Conservation (phyloP, 2,888 invertebrate species). For the Cheilosia scutellata region DNA sequence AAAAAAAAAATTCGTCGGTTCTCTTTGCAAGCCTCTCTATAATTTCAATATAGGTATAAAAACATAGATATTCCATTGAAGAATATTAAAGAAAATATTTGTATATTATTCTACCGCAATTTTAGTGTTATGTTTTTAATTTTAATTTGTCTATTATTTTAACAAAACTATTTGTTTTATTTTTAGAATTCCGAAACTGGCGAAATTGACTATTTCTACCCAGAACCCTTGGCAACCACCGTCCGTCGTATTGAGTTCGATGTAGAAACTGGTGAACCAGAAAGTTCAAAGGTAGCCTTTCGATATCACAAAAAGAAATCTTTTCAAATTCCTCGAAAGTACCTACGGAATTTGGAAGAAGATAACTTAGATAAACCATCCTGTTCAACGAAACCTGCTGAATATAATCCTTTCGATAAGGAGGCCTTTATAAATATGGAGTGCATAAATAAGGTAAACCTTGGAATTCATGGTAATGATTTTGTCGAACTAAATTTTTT, state of each 20-base stretch:
- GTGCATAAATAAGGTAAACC: conserved; percentile 80
- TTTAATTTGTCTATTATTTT: not conserved
- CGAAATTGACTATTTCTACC: conserved; percentile 80
- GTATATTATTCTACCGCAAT: too few species aligned
- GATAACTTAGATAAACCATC: conserved; percentile 51
- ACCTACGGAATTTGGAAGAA: conserved; percentile 76
- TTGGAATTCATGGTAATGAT: not conserved
- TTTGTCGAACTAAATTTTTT: not conserved
- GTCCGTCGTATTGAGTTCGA: conserved; percentile 79
- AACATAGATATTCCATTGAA: too few species aligned
- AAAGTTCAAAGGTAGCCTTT: conserved; percentile 80
- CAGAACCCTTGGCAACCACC: conserved; percentile 72
- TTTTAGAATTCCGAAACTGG: conserved; percentile 83
- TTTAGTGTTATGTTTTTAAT: not conserved
- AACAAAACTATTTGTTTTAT: conserved; percentile 10
- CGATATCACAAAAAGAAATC: conserved; percentile 81
- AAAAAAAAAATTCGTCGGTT: too few species aligned
- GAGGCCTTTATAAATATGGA: conserved; percentile 82
- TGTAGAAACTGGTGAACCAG: conserved; percentile 83
- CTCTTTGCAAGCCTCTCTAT: too few species aligned
- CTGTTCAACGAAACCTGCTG: conserved; percentile 57
- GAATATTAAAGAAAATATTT: too few species aligned
- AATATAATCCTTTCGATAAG: conserved; percentile 69
- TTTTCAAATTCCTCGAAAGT: conserved; percentile 82
- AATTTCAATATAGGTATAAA: too few species aligned